Evolutionary conservation across 2,888 invertebrate species (phyloP), one percentile per base, ranked within the genome.

Genomic region (Nasonovia ribisnigri): DNA sequence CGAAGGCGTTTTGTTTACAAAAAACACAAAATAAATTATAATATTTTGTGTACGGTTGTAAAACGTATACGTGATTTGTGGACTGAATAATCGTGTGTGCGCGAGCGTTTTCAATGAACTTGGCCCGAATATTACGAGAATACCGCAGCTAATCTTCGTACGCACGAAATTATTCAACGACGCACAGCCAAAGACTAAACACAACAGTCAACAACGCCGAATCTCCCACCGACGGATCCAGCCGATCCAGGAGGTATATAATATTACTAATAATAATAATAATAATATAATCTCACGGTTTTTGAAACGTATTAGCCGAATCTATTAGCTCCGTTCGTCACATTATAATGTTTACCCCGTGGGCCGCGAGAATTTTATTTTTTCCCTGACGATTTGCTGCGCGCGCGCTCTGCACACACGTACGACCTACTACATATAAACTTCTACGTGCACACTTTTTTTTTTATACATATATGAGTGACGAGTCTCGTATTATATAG

Each of bases 1-100:
- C 36, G 90, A 48, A 48, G 90, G 90, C 90, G 90, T 90, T 90
- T 90, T 90, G 67, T 90, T 90, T 90, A 90, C 48, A 67, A 43
- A 43, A 67, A 67, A 90, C 20, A 90, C 60, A 20, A 90, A 67
- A 67, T 67, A 90, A 90, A 36, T 90, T 90, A 90, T 48, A 67
- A 48, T 90, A 48, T 67, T 48, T 48, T 60, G 20, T 46, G n/a
- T 90, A 60, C 20, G 43, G 29, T n/a, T n/a, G 43, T 89, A 43
- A 77, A 36, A 77, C 77, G 36, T 77, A 77, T 51, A 46, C 48
- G 48, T 51, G 48, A n/a, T 24, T 26, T 5, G 54, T 88, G 54
- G 54, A 54, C 42, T 42, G 54, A 88, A 89, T 43, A 57, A 57
- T 42, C 26, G 42, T 57, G 43, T 54, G 88, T 48, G 54, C 13